Base-by-base conservation (phyloP, 2,113 vertebrate genomes). In the Microtus montanus region DNA sequence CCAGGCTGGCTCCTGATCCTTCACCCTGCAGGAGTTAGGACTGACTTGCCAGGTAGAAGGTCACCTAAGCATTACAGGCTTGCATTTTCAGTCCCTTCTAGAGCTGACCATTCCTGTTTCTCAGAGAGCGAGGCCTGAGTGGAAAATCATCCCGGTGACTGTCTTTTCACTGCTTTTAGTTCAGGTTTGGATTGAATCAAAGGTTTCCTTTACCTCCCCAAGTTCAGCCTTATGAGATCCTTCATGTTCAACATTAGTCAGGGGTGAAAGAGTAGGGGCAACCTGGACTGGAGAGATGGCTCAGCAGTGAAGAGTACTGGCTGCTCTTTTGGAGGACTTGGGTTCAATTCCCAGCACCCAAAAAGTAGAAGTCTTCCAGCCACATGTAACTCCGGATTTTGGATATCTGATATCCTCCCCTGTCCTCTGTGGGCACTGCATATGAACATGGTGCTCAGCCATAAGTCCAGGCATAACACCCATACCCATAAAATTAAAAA, bases 81-180 rank as follows among this genome's bases (percentile, higher is more conserved):
- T 64, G 63, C 19, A 83, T 4, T 11, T 74, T 24, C 22, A n/a
- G 52, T 58, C 1, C 47, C 35, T 79, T 91, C 20, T 84, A 91
- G 38, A 89, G 38, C 35, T 47, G 20, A 68, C 66, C 83, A 5
- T 13, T 83, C 71, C 38, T 30, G 11, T 52, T 75, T 70, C 49
- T 44, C 75, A 74, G 61, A 79, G 17, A 38, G 54, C 35, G 68
- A 33, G 52, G 9, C 28, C 75, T 70, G 64, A 90, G 71, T 0
- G 64, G 44, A 24, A 26, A 47, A n/a, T n/a, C 26, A 28, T 52
- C 63, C 79, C n/a, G 24, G 90, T 38, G 33, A 26, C 44, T 20
- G 2, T 79, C 28, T 94, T 96, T 85, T 66, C 47, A 24, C 68
- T 93, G 80, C 38, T 87, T 83, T n/a, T n/a, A 92, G 87, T 11